phyloP scores from a whole-genome alignment of 1,140 invertebrate genomes.

The Lepidotrigona ventralis region DNA sequence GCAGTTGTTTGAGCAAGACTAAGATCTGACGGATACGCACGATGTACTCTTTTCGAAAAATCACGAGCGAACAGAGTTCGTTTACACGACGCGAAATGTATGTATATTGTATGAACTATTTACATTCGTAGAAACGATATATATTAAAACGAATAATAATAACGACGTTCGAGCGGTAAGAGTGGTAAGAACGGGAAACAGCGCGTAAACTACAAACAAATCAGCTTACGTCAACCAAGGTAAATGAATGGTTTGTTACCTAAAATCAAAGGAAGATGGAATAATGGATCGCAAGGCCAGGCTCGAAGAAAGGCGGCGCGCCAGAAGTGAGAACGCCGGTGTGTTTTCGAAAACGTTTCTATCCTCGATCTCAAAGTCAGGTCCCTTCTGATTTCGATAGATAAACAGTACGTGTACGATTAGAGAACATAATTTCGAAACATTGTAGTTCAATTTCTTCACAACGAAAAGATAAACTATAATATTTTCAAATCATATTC shows the following conservation, averaged over 20 bases:
- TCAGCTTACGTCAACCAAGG: neutral
- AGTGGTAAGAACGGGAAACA: neutral
- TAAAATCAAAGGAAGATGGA: neutral
- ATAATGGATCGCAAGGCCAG: slow-evolving; percentile 8
- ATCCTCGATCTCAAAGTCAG: neutral
- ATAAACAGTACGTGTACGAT: slow-evolving; percentile 45
- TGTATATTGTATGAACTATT: slow-evolving; percentile 35
- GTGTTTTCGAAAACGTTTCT: neutral
- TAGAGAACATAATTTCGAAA: slow-evolving; percentile 55
- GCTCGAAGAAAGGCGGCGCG: neutral
- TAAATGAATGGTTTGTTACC: neutral
- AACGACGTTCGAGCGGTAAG: slow-evolving; percentile 21
- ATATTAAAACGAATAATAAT: slow-evolving; percentile 39
- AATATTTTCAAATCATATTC: too few species aligned
- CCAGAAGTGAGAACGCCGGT: too few species aligned
- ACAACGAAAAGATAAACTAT: too few species aligned
- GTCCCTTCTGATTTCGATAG: neutral
- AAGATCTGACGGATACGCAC: neutral
- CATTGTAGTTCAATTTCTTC: slow-evolving; percentile 3
- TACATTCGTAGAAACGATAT: slow-evolving; percentile 44
- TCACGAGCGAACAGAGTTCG: neutral
- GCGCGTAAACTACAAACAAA: neutral
- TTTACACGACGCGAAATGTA: slow-evolving; percentile 13
- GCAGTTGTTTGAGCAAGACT: neutral
- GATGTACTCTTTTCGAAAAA: neutral